Evolutionary conservation across 1,140 invertebrate species (phyloP).

Genomic region (Palaemon carinicauda): DNA sequence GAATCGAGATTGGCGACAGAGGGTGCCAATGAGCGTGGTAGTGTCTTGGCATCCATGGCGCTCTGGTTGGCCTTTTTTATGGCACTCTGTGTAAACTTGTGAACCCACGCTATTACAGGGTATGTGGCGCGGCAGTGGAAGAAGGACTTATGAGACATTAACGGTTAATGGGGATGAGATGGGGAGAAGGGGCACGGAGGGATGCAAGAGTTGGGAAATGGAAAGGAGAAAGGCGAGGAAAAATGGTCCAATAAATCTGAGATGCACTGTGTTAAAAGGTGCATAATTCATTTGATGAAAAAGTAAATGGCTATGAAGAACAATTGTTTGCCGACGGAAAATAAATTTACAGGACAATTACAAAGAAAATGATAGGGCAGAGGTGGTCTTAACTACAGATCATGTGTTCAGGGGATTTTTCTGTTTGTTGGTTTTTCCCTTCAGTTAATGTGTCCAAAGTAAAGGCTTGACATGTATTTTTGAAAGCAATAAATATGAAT

Average conservation of each 20-base stretch:
- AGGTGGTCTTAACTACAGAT: too few relatives aligned
- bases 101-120: conserved; percentile 51
- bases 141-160: background rate
- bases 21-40: conserved; percentile 37
- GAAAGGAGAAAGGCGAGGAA: background rate
- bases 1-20: conserved; percentile 22
- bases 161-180: background rate
- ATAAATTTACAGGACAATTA: background rate
- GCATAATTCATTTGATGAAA: background rate
- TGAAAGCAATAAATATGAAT: too few relatives aligned
- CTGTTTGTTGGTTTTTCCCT: too few relatives aligned
- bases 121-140: conserved; percentile 14
- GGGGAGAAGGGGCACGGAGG: background rate
- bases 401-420: too few relatives aligned
- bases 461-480: too few relatives aligned
- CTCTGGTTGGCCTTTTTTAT: conserved; percentile 19
- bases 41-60: conserved; percentile 34
- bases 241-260: background rate
- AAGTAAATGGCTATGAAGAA: background rate
- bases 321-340: too few relatives aligned
- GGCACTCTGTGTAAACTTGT: conserved; percentile 47
- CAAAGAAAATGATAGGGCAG: background rate
- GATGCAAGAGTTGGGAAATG: background rate
- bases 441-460: too few relatives aligned
- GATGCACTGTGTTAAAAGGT: background rate